These are phyloP conservation scores for Salarias fasciatus DNA, from an alignment of 2,797 vertebrate species.

Conservation along the genomic window DNA sequence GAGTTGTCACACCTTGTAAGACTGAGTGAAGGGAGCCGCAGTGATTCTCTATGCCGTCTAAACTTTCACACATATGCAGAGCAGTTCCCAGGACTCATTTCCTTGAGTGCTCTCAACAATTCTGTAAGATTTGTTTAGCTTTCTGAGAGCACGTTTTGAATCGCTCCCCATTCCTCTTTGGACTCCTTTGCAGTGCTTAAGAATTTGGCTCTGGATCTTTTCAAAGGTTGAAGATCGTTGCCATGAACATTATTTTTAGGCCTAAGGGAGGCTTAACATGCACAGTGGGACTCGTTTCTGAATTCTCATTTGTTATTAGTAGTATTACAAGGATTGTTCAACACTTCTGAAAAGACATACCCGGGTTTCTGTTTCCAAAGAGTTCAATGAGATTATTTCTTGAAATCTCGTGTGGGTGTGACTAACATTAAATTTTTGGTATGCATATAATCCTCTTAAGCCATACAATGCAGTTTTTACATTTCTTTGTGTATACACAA, in stretches of 20 bases:
- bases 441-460: too few species aligned
- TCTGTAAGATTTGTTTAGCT: slow-evolving; percentile 49
- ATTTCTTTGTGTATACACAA: too few species aligned
- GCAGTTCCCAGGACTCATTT: slow-evolving; percentile 46
- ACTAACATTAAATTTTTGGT: neutral
- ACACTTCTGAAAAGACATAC: neutral
- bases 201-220: slow-evolving; percentile 19
- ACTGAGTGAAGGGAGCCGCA: slow-evolving; percentile 13
- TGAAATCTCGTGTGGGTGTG: neutral
- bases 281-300: slow-evolving; percentile 2
- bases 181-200: slow-evolving; percentile 15
- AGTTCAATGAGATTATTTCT: neutral
- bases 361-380: neutral
- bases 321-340: neutral
- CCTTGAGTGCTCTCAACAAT: slow-evolving; percentile 35
- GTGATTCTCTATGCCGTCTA: slow-evolving; percentile 39
- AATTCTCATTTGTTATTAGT: neutral
- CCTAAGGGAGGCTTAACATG: slow-evolving; percentile 11
- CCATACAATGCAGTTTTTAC: too few species aligned
- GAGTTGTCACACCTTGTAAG: slow-evolving; percentile 40
- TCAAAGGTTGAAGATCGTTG: slow-evolving; percentile 1
- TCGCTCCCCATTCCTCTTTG: slow-evolving; percentile 12
- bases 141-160: slow-evolving; percentile 33
- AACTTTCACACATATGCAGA: slow-evolving; percentile 44
- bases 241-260: slow-evolving; percentile 4